Conservation (phyloP, 2,113 vertebrate species). For the Thermophis baileyi region DNA sequence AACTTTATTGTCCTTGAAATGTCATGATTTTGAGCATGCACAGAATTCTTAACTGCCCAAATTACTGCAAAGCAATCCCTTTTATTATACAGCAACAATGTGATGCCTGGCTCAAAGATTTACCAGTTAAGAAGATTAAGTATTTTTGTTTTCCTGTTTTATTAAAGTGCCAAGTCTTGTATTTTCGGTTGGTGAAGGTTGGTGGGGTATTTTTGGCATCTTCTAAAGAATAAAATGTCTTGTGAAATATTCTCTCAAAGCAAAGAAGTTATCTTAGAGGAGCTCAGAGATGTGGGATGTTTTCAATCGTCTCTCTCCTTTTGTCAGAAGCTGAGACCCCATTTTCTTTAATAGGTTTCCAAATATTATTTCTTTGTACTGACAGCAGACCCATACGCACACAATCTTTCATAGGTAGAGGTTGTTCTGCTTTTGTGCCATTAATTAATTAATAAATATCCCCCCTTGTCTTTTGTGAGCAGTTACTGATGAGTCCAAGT, state of each 20-base stretch:
- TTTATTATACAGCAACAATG: constrained; percentile 69
- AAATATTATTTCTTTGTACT: constrained; percentile 57
- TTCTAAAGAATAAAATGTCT: constrained; percentile 69
- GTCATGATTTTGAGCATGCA: constrained; percentile 68
- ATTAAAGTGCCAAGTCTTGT: constrained; percentile 69
- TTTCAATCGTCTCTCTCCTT: constrained; percentile 60
- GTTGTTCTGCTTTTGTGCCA: constrained; percentile 43
- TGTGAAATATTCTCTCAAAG: constrained; percentile 67
- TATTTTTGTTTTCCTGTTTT: constrained; percentile 69
- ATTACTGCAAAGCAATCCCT: constrained; percentile 70
- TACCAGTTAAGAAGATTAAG: constrained; percentile 73
- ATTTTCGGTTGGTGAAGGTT: background rate
- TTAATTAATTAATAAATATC: constrained; percentile 33
- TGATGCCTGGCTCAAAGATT: constrained; percentile 70
- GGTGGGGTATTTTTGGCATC: constrained; percentile 57
- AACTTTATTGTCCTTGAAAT: constrained; percentile 74
- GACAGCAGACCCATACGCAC: constrained; percentile 40
- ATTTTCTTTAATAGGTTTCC: constrained; percentile 65
- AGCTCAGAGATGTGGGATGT: constrained; percentile 52
- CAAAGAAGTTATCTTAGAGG: constrained; percentile 68
- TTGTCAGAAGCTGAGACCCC: constrained; percentile 60
- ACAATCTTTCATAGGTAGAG: constrained; percentile 57
- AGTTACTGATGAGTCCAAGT: fast-evolving
- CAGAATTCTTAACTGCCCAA: constrained; percentile 70
- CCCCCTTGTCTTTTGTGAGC: fast-evolving